phyloP scores from a whole-genome alignment of 2,888 invertebrate species.

The Pseudococcus longispinus region DNA sequence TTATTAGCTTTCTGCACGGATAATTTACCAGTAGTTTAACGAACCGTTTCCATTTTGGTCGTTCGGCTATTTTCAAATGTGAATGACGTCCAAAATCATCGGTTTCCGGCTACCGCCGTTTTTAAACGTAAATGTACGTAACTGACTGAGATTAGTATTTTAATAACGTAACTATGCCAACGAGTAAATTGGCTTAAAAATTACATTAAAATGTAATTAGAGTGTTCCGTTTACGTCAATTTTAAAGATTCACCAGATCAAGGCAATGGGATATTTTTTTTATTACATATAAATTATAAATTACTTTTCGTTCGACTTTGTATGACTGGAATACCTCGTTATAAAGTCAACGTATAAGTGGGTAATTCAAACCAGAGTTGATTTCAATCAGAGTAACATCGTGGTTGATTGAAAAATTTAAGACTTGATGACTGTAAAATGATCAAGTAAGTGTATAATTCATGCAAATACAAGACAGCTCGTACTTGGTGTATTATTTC shows the following conservation, averaged over 20 bases:
- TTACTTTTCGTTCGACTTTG: constrained; percentile 24
- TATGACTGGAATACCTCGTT: neutral
- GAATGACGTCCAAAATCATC: constrained; percentile 49
- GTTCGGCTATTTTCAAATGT: constrained; percentile 44
- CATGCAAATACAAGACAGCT: no score
- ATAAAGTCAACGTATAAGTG: neutral
- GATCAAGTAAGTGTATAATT: no score
- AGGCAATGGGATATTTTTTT: constrained; percentile 45
- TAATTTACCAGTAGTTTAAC: constrained; percentile 47
- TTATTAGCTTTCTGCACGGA: constrained; percentile 50
- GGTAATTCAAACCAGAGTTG: neutral
- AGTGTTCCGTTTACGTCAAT: constrained; percentile 52
- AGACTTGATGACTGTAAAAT: neutral
- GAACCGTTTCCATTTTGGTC: constrained; percentile 49
- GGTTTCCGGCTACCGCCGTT: constrained; percentile 51
- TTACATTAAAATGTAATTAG: constrained; percentile 53
- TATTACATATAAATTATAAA: constrained; percentile 44
- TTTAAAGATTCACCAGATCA: constrained; percentile 48
- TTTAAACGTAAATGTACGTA: constrained; percentile 49
- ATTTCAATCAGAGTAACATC: neutral
- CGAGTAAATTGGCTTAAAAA: constrained; percentile 50
- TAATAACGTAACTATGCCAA: constrained; percentile 53
- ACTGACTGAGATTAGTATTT: constrained; percentile 52
- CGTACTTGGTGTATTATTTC: no score
- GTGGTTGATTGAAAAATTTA: neutral